A percentile compares a stretch with the other conserved stretches of the same genome.
Evolutionary conservation across 2,797 vertebrate genomes (phyloP).

Genomic region (Lacerta viridis): DNA sequence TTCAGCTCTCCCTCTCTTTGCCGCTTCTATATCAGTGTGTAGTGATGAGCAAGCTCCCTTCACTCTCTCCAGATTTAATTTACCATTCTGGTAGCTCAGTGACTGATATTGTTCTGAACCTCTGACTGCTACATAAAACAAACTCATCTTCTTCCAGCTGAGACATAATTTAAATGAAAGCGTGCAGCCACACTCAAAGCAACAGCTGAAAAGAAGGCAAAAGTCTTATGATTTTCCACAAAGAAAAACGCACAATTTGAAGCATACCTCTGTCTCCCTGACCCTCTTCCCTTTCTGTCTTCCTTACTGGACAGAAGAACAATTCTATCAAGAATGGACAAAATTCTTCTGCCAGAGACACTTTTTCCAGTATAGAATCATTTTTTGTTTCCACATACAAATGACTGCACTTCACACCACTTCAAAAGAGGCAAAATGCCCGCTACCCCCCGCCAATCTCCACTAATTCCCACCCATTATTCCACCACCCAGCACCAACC

Average conservation of each 20-base stretch:
- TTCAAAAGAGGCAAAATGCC: slow-evolving; percentile 17
- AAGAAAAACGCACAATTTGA: neutral
- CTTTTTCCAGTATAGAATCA: slow-evolving; percentile 4
- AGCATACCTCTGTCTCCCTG: neutral
- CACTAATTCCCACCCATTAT: no score
- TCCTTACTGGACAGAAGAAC: neutral
- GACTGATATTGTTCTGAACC: slow-evolving; percentile 65
- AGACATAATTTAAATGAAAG: slow-evolving; percentile 65
- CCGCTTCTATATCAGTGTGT: slow-evolving; percentile 52
- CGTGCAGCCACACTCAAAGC: slow-evolving; percentile 38
- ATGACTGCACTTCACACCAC: neutral
- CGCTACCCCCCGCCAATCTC: no score
- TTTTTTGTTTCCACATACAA: neutral
- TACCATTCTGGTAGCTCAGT: slow-evolving; percentile 69
- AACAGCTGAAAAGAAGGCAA: slow-evolving; percentile 27
- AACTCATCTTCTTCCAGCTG: slow-evolving; percentile 63
- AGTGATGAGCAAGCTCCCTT: slow-evolving; percentile 52
- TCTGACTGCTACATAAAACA: slow-evolving; percentile 64
- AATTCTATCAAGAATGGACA: slow-evolving; percentile 14
- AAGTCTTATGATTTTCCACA: slow-evolving; percentile 40
- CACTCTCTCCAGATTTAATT: slow-evolving; percentile 68
- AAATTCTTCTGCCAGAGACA: neutral
- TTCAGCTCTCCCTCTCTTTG: slow-evolving; percentile 55
- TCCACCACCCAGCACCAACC: no score
- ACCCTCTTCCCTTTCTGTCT: neutral